These are phyloP conservation scores for Fragum sueziense DNA, from an alignment of 2,888 invertebrate species.

Conservation along the genomic window DNA sequence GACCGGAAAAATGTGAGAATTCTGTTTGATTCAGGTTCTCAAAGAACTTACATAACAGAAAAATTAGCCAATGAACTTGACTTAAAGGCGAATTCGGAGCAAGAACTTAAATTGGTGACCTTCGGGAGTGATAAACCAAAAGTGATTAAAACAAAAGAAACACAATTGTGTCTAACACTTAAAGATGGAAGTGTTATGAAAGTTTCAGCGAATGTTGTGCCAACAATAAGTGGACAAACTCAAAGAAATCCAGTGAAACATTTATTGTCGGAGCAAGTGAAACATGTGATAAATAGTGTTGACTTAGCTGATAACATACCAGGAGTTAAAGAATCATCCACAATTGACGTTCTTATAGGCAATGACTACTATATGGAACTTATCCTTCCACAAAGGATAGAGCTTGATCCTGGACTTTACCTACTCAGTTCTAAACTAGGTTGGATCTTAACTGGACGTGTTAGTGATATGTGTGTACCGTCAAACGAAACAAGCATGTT, in stretches of 20 bases:
- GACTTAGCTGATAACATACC: constrained; percentile 30
- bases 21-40: constrained; percentile 33
- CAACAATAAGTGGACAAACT: constrained; percentile 21
- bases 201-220: constrained; percentile 30
- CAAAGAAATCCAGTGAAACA: constrained; percentile 21
- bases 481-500: constrained; percentile 18
- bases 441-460: constrained; percentile 39
- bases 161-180: constrained; percentile 19
- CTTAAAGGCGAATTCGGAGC: constrained; percentile 17
- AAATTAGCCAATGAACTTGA: constrained; percentile 2
- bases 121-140: constrained; percentile 34
- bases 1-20: background rate
- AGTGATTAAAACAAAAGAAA: constrained; percentile 23
- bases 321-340: background rate
- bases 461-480: background rate
- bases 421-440: constrained; percentile 39
- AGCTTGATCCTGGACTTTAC: constrained; percentile 41
- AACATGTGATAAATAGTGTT: constrained; percentile 17
- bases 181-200: constrained; percentile 22
- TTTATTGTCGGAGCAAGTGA: background rate
- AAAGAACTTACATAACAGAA: too few relatives aligned
- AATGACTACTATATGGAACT: constrained; percentile 39
- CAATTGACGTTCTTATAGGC: constrained; percentile 28
- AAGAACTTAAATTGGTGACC: constrained; percentile 31
- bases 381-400: constrained; percentile 27